These are phyloP conservation scores for Alligator sinensis DNA, from an alignment of 2,113 vertebrate species.

Conservation along the genomic window DNA sequence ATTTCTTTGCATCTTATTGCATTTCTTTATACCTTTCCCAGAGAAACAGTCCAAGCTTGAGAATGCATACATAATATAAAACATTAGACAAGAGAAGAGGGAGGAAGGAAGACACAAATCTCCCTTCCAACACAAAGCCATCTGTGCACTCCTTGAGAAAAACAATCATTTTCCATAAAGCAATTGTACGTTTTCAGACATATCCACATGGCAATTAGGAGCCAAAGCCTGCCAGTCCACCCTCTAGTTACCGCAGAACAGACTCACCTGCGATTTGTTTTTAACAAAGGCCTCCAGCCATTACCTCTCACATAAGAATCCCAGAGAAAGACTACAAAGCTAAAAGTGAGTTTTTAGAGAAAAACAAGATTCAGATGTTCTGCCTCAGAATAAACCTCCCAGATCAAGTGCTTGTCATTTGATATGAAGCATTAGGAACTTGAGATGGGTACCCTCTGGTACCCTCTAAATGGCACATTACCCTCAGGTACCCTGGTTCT, in stretches of 20 bases:
- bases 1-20: conserved; percentile 56
- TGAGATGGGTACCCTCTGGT: conserved; percentile 21
- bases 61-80: conserved; percentile 53
- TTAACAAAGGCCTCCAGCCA: neutral
- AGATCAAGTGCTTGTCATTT: conserved; percentile 31
- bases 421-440: conserved; percentile 29
- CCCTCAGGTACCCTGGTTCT: neutral
- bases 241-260: neutral
- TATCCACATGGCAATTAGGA: conserved; percentile 35
- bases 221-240: neutral
- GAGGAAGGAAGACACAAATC: conserved; percentile 53
- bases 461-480: too few relatives aligned
- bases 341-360: conserved; percentile 37
- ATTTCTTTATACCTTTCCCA: conserved; percentile 59
- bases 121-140: conserved; percentile 46
- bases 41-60: conserved; percentile 25
- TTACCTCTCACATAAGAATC: neutral
- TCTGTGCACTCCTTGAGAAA: neutral
- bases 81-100: neutral
- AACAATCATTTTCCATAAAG: conserved; percentile 36
- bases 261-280: conserved; percentile 48
- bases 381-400: neutral
- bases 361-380: conserved; percentile 68
- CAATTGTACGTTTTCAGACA: conserved; percentile 40
- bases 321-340: neutral